Conservation (phyloP, 2,888 invertebrate genomes). For the Clistopyga incitator region DNA sequence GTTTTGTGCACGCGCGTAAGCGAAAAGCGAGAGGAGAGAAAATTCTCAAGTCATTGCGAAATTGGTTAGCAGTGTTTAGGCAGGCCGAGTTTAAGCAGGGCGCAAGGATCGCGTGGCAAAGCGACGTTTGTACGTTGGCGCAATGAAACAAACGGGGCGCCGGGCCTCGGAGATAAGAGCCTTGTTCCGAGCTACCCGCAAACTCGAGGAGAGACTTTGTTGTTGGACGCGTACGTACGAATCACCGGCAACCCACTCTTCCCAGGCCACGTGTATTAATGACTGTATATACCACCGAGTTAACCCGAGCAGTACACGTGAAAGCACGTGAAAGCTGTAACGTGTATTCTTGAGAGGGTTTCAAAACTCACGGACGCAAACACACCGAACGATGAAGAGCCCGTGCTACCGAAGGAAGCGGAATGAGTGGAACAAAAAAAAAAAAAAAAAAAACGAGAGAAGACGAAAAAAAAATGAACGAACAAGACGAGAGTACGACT, state of each 20-base stretch:
- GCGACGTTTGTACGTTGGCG: conserved; percentile 73
- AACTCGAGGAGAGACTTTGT: conserved; percentile 64
- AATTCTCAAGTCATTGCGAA: conserved; percentile 52
- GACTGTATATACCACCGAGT: neutral
- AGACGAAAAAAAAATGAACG: neutral
- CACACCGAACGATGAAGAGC: conserved; percentile 52
- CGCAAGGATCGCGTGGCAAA: conserved; percentile 77
- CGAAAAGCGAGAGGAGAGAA: neutral
- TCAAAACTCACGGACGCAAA: conserved; percentile 37
- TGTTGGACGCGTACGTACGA: conserved; percentile 61
- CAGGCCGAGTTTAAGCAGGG: conserved; percentile 57
- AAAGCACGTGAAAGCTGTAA: conserved; percentile 37
- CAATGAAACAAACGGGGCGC: conserved; percentile 72
- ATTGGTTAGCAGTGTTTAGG: conserved; percentile 41
- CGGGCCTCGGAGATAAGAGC: conserved; percentile 75
- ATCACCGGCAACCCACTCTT: conserved; percentile 37
- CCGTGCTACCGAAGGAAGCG: conserved; percentile 23
- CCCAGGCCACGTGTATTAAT: conserved; percentile 32
- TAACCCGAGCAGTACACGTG: neutral
- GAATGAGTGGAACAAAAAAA: conserved; percentile 24
- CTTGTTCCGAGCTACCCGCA: conserved; percentile 59
- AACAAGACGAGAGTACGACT: conserved; percentile 49
- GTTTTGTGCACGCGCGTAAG: conserved; percentile 36
- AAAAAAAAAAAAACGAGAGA: neutral
- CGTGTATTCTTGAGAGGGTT: conserved; percentile 49